phyloP scores from a whole-genome alignment of 2,797 vertebrate species.

The Acridotheres tristis region DNA sequence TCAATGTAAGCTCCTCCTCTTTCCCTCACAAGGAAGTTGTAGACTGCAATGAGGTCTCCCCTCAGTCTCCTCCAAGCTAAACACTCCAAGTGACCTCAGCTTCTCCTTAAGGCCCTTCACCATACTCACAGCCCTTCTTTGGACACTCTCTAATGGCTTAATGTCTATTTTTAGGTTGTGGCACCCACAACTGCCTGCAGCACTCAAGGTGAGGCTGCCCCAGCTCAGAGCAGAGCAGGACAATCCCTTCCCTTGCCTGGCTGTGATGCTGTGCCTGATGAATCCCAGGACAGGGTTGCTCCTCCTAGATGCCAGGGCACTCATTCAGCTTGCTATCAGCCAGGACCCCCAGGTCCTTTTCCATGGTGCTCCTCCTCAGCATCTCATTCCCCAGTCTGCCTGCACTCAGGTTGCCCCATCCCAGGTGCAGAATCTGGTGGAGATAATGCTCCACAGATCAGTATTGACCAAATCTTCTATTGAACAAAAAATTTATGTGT shows the following conservation, averaged over 20 bases:
- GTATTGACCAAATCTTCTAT: background rate
- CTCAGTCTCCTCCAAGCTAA: background rate
- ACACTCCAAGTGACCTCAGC: background rate
- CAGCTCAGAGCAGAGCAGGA: accelerated
- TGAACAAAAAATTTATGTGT: background rate
- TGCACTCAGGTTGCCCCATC: background rate
- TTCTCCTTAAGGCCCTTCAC: background rate
- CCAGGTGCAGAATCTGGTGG: background rate
- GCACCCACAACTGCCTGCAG: background rate
- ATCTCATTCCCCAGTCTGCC: too few species aligned
- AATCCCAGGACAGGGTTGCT: accelerated
- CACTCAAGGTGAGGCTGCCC: accelerated
- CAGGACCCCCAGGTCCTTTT: background rate
- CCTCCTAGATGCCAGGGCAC: background rate
- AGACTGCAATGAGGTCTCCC: background rate
- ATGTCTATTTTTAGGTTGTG: background rate
- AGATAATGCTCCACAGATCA: background rate
- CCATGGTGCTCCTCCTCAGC: background rate
- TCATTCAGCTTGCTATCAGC: accelerated
- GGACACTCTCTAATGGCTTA: background rate
- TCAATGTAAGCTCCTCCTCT: background rate
- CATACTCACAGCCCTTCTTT: background rate
- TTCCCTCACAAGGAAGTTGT: background rate
- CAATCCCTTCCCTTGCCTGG: accelerated
- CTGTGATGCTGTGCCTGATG: background rate